A percentile compares a stretch with the other conserved stretches of the same genome.
Evolutionary conservation across 2,888 invertebrate genomes (phyloP).

Genomic region (Polydrusus pterygomalis): DNA sequence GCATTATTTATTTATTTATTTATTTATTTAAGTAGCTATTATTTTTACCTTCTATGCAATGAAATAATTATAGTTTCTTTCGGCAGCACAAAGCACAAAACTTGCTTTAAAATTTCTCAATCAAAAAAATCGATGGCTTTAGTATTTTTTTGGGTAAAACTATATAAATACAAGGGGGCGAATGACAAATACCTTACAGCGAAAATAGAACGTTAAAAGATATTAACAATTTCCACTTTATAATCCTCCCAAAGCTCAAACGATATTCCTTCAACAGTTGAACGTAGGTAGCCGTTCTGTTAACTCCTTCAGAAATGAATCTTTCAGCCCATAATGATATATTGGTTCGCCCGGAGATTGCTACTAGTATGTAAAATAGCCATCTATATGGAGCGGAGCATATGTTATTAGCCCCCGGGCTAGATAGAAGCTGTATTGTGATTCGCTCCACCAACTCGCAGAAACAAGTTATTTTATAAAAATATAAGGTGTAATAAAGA

Average conservation of each 20-base stretch:
- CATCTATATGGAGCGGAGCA: constrained; percentile 69
- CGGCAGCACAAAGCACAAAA: too few species aligned
- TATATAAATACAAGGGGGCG: too few species aligned
- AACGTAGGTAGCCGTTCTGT: constrained; percentile 1
- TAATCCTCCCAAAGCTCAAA: neutral
- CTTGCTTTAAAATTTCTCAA: too few species aligned
- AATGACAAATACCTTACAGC: too few species aligned
- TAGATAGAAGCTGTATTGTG: constrained; percentile 13
- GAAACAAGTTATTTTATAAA: constrained; percentile 20
- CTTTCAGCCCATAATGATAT: constrained; percentile 71
- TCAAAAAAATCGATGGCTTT: too few species aligned
- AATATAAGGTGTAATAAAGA: neutral
- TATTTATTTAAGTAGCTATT: too few species aligned
- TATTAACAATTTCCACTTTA: too few species aligned
- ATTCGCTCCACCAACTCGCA: constrained; percentile 30
- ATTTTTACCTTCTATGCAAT: too few species aligned
- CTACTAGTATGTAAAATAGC: constrained; percentile 73
- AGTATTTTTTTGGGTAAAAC: too few species aligned
- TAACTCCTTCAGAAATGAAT: constrained; percentile 57
- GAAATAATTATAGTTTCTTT: too few species aligned
- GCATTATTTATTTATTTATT: too few species aligned
- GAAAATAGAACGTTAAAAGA: too few species aligned
- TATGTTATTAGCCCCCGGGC: constrained; percentile 45
- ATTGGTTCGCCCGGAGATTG: constrained; percentile 70
- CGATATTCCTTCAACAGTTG: constrained; percentile 3